Evolutionary conservation across 2,888 invertebrate genomes (phyloP), one percentile per base, ranked within the genome.

Genomic region (Hypolimnas misippus): DNA sequence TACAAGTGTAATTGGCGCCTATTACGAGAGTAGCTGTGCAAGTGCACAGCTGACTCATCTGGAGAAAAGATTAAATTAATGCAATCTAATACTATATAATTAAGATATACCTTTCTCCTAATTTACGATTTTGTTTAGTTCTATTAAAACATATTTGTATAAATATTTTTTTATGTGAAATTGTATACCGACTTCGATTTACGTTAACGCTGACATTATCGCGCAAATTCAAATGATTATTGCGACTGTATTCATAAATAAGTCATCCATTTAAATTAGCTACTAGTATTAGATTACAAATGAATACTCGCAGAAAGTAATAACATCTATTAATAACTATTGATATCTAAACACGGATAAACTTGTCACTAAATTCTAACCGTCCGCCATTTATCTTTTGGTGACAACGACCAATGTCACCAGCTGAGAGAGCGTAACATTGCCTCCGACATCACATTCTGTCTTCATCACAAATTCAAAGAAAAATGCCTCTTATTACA

Each of bases 381-480:
- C 78, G 76, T 75, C 73, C 72, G 65, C 73, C 80, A 86, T 90
- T 82, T 87, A 87, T 89, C 87, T 84, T 81, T 69, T 67, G 79
- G 78, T 84, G 88, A 86, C 88, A 86, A 84, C 82, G 76, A 82
- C 79, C 81, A 77, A 77, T 83, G 82, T 83, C 76, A 76, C 76
- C 77, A 79, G 78, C 76, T 77, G 82, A 79, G 81, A 81, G 76
- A 79, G 75, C 77, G 80, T 82, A 81, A 83, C 52, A 65, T 63
- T 57, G 58, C 60, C 58, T 49, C 58, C 67, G 59, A 52, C 57
- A 57, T 57, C 55, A 55, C 40, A 63, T 63, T 62, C 62, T 38
- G 33, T 44, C 53, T 21, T 55, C 52, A 53, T 7, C 10, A 21
- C 7, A 17, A 29, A 33, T 60, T 21, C 55, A 49, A 25, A 50